Evolutionary conservation across 2,113 vertebrate species (phyloP).

Genomic region (Sturnus vulgaris): DNA sequence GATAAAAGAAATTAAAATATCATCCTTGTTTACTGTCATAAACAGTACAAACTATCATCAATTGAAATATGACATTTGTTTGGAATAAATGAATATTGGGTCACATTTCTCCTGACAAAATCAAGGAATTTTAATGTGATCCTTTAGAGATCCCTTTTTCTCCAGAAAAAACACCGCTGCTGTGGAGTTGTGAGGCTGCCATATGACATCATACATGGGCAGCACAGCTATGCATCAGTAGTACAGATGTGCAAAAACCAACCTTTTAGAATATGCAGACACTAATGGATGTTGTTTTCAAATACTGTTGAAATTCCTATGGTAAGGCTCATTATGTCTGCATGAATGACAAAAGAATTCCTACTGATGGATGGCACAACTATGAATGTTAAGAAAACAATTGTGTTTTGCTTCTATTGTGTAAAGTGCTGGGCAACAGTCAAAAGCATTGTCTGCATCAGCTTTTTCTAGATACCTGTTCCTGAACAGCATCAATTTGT

Average conservation of each 20-base stretch:
- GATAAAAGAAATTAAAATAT: background rate
- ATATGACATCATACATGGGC: rapidly evolving
- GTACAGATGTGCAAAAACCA: background rate
- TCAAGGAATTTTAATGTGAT: background rate
- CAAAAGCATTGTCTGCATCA: background rate
- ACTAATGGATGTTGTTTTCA: background rate
- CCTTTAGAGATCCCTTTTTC: background rate
- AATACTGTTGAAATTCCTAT: background rate
- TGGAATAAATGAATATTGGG: background rate
- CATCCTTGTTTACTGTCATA: background rate
- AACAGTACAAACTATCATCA: background rate
- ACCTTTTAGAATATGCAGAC: background rate
- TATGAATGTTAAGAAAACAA: conserved; percentile 11
- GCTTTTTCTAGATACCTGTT: conserved; percentile 40
- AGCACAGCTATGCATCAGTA: background rate
- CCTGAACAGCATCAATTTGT: conserved; percentile 55
- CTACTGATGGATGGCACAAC: background rate
- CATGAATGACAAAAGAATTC: background rate
- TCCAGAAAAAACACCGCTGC: background rate
- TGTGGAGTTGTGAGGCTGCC: background rate
- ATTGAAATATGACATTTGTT: background rate
- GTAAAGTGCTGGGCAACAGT: conserved; percentile 1
- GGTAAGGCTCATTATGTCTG: background rate
- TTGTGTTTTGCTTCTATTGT: conserved; percentile 10
- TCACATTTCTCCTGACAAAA: background rate